These are phyloP conservation scores for Apocheima hispidaria DNA, from an alignment of 2,888 invertebrate genomes.

Conservation along the genomic window DNA sequence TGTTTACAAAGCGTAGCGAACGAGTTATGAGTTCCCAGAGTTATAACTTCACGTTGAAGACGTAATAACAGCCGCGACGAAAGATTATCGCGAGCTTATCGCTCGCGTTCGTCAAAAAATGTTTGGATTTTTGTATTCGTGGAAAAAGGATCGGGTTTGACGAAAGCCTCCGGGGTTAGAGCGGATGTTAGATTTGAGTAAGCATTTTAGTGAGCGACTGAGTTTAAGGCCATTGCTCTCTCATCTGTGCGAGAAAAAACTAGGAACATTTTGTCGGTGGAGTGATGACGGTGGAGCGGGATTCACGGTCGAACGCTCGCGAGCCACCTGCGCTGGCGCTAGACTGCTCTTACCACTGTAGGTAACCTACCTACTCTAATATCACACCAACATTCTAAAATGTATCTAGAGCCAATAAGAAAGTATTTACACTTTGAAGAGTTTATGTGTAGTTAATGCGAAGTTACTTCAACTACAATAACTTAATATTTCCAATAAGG, in stretches of 20 bases:
- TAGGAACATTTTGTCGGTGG: slow-evolving; percentile 76
- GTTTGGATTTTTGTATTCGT: slow-evolving; percentile 18
- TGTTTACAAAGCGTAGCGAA: slow-evolving; percentile 24
- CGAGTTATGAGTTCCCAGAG: slow-evolving; percentile 22
- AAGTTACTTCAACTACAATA: background rate
- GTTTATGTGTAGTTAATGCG: too few species aligned
- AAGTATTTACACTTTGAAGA: background rate
- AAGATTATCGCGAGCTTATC: slow-evolving; percentile 40
- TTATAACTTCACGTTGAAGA: slow-evolving; percentile 29
- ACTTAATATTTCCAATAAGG: background rate
- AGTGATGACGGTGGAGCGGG: slow-evolving; percentile 65
- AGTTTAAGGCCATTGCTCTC: slow-evolving; percentile 75
- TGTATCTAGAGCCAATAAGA: background rate
- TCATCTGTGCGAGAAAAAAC: slow-evolving; percentile 69
- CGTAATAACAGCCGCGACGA: slow-evolving; percentile 28
- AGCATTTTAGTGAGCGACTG: slow-evolving; percentile 39
- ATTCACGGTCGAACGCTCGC: slow-evolving; percentile 79
- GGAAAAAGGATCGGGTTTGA: slow-evolving; percentile 39
- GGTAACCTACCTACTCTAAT: slow-evolving; percentile 43
- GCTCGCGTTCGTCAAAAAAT: slow-evolving; percentile 24
- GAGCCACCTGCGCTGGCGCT: slow-evolving; percentile 74
- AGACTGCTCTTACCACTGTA: slow-evolving; percentile 35
- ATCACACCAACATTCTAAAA: slow-evolving; percentile 50
- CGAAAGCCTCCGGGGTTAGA: slow-evolving; percentile 29
- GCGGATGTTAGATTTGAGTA: slow-evolving; percentile 38